These are phyloP conservation scores for Megalops cyprinoides DNA, from an alignment of 2,797 vertebrate genomes.

Conservation along the genomic window DNA sequence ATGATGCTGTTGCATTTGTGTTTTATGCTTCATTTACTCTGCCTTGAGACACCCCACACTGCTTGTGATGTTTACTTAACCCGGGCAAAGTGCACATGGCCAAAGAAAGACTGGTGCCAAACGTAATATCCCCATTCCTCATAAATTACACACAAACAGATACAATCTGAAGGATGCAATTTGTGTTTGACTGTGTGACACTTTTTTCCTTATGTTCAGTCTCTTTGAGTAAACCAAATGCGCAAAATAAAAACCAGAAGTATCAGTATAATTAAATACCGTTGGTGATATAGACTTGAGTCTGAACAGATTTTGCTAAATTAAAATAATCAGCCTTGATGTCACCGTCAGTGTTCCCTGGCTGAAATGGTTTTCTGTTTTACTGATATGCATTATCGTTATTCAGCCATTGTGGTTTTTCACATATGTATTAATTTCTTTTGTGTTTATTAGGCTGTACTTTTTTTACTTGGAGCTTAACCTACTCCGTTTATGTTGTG, in stretches of 20 bases:
- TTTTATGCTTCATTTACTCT: constrained; percentile 56
- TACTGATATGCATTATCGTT: constrained; percentile 24
- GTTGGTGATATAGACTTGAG: background rate
- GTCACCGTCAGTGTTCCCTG: background rate
- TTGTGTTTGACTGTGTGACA: background rate
- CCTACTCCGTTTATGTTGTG: constrained; percentile 62
- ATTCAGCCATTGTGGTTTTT: constrained; percentile 28
- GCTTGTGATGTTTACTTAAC: constrained; percentile 39
- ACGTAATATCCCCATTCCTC: constrained; percentile 28
- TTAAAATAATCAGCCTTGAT: constrained; percentile 10
- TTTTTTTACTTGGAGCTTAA: constrained; percentile 58
- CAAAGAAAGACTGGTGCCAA: constrained; percentile 17
- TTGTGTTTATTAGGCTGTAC: constrained; percentile 60
- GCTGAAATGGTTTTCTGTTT: constrained; percentile 18
- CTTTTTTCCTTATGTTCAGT: background rate
- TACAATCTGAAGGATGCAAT: background rate
- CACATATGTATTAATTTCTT: constrained; percentile 57
- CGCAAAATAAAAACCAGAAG: background rate
- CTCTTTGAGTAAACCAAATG: background rate
- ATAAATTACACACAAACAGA: constrained; percentile 7
- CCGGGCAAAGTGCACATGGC: constrained; percentile 18
- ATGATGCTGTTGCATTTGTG: constrained; percentile 53
- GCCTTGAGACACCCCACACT: constrained; percentile 18
- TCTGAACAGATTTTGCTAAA: background rate
- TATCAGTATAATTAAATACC: background rate